Evolutionary conservation across 2,888 invertebrate species (phyloP).

Genomic region (Conomelus anceps): DNA sequence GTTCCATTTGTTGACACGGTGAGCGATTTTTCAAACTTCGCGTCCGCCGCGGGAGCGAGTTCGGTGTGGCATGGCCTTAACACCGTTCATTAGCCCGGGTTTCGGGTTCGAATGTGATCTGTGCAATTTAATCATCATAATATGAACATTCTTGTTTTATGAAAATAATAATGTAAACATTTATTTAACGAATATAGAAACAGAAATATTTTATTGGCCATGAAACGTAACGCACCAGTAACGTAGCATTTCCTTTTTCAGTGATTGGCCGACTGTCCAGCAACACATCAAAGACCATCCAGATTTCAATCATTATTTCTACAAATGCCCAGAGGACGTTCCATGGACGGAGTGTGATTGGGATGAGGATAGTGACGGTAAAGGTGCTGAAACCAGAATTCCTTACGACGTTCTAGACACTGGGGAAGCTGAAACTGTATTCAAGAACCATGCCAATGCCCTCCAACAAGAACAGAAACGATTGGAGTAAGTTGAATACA

Average conservation of each 20-base stretch:
- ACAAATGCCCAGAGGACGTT: slow-evolving; percentile 69
- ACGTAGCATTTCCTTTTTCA: too few relatives aligned
- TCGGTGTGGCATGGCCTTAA: too few relatives aligned
- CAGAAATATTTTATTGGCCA: too few relatives aligned
- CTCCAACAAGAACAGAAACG: slow-evolving; percentile 88
- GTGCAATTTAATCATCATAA: too few relatives aligned
- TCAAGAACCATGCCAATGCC: slow-evolving; percentile 83
- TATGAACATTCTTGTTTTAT: slow-evolving; percentile 7
- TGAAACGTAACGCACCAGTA: too few relatives aligned
- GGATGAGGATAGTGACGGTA: slow-evolving; percentile 53
- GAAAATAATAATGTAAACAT: not conserved
- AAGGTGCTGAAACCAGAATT: slow-evolving; percentile 64
- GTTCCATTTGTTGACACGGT: too few relatives aligned
- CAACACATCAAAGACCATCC: slow-evolving; percentile 82
- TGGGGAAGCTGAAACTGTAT: slow-evolving; percentile 85
- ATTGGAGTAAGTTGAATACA: slow-evolving; percentile 66
- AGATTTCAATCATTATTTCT: slow-evolving; percentile 90
- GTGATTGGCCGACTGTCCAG: slow-evolving; percentile 84
- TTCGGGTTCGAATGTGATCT: not conserved
- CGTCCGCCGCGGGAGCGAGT: too few relatives aligned
- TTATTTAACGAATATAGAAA: not conserved
- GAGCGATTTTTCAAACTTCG: too few relatives aligned
- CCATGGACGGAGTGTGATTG: slow-evolving; percentile 67
- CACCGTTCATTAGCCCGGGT: too few relatives aligned
- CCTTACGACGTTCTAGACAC: slow-evolving; percentile 89